These are phyloP conservation scores for Nemopilema nomurai DNA, from an alignment of 30 jellyfish, hydroid and myxozoan genomes.

Conservation along the genomic window DNA sequence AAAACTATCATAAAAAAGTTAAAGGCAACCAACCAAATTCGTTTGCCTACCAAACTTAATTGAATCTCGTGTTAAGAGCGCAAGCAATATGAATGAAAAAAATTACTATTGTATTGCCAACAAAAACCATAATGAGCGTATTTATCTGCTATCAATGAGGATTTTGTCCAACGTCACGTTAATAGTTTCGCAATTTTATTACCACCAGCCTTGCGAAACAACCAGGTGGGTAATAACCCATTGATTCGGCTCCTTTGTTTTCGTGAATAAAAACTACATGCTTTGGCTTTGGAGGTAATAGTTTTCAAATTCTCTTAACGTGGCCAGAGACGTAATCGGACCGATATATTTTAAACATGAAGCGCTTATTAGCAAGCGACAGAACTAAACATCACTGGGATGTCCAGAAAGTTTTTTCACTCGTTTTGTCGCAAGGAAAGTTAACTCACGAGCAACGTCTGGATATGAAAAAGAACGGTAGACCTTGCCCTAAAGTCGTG, in stretches of 20 bases:
- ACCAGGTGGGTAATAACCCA: neutral
- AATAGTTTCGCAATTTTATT: neutral
- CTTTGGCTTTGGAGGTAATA: neutral
- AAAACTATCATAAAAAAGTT: too few relatives aligned
- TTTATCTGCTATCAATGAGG: neutral
- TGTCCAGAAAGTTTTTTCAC: slow-evolving; percentile 17
- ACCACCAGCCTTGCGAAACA: neutral
- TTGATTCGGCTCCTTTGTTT: neutral
- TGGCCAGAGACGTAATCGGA: neutral
- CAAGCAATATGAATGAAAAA: neutral
- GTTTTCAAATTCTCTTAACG: neutral
- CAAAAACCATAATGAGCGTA: neutral
- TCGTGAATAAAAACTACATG: neutral
- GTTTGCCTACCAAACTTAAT: too few relatives aligned
- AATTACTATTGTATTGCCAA: neutral
- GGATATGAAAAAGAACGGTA: slow-evolving; percentile 2
- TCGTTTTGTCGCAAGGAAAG: slow-evolving; percentile 15
- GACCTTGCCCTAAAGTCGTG: slow-evolving; percentile 3
- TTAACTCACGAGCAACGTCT: slow-evolving; percentile 29
- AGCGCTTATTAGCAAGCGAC: neutral
- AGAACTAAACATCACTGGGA: neutral
- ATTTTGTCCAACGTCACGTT: neutral
- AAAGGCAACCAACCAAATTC: neutral
- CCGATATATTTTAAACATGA: neutral
- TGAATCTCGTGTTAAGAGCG: too few relatives aligned